Base-by-base conservation (phyloP, 2,888 invertebrate species). In the Pristionchus japonicus region DNA sequence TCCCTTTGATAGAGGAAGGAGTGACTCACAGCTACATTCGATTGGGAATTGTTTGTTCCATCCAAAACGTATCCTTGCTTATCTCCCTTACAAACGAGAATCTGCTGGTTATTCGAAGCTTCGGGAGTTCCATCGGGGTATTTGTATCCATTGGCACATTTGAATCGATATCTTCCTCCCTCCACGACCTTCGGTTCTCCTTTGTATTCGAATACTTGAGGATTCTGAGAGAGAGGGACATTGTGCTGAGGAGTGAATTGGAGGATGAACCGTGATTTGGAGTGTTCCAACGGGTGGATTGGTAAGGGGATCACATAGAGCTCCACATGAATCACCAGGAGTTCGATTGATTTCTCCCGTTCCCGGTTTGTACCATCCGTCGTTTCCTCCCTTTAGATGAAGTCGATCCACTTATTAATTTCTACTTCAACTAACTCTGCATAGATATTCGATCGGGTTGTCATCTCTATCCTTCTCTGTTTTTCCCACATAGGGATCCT, bases 111-210 rank as follows among this genome's bases (percentile, higher is more conserved):
- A 15, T 70, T 34, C 3, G 43, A 49, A 20, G 86, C 70, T 34
- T 86, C 34, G 15, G 70, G 86, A 23, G 86, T 37, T 86, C 86
- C 86, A 52, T 70, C 52, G 15, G 86, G 86, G 34, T 86, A 86
- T 49, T 74, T 70, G 86, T 47, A 86, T 49, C 74, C 86, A 49
- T 43, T 74, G 20, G 47, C 49, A 52, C 86, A 86, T 15, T 74
- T 70, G 86, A 86, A 86, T 52, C 74, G 31, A 40, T 86, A 86
- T 23, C 31, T 13, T 15, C 86, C 86, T 27, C 74, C 70, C 40
- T 86, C 86, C 6, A n/a, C 27, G 6, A 86, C 86, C 52, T 86
- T 86, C 31, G 86, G 37, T 34, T 74, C 70, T 74, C 74, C 74
- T 0, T 86, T 86, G 74, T 49, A 47, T 31, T 70, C 70, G 37